Percentiles rank a stretch among this genome's conserved stretches.
phyloP scores from a whole-genome alignment of 2,888 invertebrate species.

The Macropis europaea region DNA sequence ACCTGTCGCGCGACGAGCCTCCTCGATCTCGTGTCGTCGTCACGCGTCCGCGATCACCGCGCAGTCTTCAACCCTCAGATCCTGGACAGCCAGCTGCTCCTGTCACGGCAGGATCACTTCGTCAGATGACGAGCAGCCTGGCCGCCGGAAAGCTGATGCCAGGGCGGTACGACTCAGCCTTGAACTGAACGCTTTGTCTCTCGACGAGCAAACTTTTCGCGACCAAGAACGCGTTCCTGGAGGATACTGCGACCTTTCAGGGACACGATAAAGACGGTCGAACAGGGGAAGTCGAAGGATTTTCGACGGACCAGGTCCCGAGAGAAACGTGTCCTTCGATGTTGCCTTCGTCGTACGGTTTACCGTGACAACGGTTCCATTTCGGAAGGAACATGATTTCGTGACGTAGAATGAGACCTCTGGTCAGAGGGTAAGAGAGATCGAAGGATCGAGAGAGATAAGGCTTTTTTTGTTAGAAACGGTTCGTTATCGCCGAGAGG shows the following conservation, averaged over 20 bases:
- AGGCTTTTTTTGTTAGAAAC: neutral
- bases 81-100: conserved; percentile 52
- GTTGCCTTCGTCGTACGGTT: too few relatives aligned
- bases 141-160: conserved; percentile 72
- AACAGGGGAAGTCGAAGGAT: too few relatives aligned
- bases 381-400: too few relatives aligned
- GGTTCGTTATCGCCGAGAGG: neutral
- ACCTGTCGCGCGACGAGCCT: conserved; percentile 24
- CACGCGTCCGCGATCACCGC: conserved; percentile 13
- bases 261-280: too few relatives aligned
- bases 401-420: neutral
- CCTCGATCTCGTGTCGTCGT: conserved; percentile 25
- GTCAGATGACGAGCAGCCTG: conserved; percentile 75
- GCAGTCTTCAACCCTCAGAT: conserved; percentile 31
- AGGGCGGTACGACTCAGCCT: conserved; percentile 66
- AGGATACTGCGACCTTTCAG: too few relatives aligned
- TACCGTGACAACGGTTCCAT: too few relatives aligned
- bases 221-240: neutral
- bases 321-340: too few relatives aligned
- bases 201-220: neutral
- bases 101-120: conserved; percentile 68
- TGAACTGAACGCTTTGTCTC: conserved; percentile 43
- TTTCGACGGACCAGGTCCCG: too few relatives aligned
- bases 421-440: neutral
- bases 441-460: neutral